A percentile compares a stretch with the other conserved stretches of the same genome.
These are phyloP conservation scores for Urophycis tenuis DNA, from an alignment of 2,797 vertebrate species.

Conservation along the genomic window DNA sequence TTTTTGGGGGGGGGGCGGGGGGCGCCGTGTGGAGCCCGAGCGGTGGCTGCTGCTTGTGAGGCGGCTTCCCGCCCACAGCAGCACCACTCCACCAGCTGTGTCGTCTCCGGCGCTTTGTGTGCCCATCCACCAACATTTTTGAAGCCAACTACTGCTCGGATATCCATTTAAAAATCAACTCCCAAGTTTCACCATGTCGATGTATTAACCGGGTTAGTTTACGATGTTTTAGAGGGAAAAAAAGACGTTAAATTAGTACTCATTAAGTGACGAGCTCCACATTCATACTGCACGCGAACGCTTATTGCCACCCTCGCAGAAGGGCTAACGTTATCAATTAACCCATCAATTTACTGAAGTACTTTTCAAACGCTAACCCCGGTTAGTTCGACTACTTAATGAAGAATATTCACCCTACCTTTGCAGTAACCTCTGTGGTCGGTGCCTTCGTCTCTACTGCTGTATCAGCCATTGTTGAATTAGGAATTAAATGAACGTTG, in stretches of 20 bases:
- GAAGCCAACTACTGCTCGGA: background rate
- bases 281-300: background rate
- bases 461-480: constrained; percentile 73
- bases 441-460: constrained; percentile 69
- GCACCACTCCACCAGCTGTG: constrained; percentile 48
- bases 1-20: background rate
- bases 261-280: background rate
- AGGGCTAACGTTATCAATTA: background rate
- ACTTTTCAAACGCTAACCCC: background rate
- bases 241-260: background rate
- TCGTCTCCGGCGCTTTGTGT: constrained; percentile 59
- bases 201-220: background rate
- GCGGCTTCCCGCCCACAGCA: constrained; percentile 64
- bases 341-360: background rate
- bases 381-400: background rate
- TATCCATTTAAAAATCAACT: background rate
- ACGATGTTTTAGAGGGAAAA: background rate
- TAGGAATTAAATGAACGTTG: constrained; percentile 28
- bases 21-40: background rate
- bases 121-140: background rate
- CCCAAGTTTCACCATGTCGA: background rate
- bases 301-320: background rate
- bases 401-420: constrained; percentile 65
- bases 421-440: constrained; percentile 71
- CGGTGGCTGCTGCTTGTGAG: background rate